Evolutionary conservation across 2,888 invertebrate species (phyloP), one percentile per base, ranked within the genome.

Genomic region (Diplolepis rosae): DNA sequence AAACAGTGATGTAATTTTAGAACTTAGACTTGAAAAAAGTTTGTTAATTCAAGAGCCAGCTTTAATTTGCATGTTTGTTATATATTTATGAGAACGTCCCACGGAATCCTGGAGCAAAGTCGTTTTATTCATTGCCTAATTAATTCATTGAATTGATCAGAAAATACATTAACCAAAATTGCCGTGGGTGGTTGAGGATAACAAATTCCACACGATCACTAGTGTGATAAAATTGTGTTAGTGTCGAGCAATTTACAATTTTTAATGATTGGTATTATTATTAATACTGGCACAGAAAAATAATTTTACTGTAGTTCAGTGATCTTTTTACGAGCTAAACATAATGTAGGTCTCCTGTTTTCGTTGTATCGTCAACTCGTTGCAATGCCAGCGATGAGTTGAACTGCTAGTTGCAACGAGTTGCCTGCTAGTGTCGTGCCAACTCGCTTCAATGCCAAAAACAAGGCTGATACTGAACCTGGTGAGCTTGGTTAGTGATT

Each of bases 401-500:
- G 28, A 52, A 28, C 22, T 18, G 56, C 56, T 35, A 13, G 56
- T 35, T 61, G 61, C 54, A 54, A 24, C n/a, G 61, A 56, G 39
- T 24, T 39, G 39, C 39, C 61, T 39, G 24, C 39, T 24, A 61
- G 61, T 61, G 66, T 28, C 66, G 75, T 65, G 75, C 73, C 75
- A 70, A 75, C 51, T 73, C 56, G 68, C 73, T 72, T 70, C 68
- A 69, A 69, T 75, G 77, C 77, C 77, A 72, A 70, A 77, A 73
- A 72, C 77, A 77, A 73, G 71, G 66, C 69, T 61, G 71, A 68
- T 61, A 67, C 28, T 73, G 72, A 75, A 71, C 75, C 69, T 54
- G 69, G 50, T 70, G 74, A 75, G 74, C 74, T 75, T 75, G 74
- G 68, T 72, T 73, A 72, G 82, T 78, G 80, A 83, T 83, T 83